These are phyloP conservation scores for Ctenopoma kingsleyae DNA, from an alignment of 2,797 vertebrate genomes.

Conservation along the genomic window DNA sequence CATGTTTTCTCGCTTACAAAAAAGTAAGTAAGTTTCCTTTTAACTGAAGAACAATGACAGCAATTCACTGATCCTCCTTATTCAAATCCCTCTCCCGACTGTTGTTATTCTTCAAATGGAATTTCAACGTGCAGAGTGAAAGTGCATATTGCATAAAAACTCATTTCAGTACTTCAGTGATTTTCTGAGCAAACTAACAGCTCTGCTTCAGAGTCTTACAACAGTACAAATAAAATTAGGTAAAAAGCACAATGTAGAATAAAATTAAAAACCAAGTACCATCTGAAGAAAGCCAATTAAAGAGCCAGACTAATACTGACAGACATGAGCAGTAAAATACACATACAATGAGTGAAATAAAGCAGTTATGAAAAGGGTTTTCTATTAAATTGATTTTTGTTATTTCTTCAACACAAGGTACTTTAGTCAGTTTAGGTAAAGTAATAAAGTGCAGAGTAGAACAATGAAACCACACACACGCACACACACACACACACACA, in stretches of 20 bases:
- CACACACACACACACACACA: slow-evolving; percentile 6
- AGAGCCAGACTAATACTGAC: not conserved
- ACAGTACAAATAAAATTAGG: slow-evolving; percentile 13
- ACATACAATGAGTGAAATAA: not conserved
- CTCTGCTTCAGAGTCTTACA: not conserved
- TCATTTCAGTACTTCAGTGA: slow-evolving; percentile 8
- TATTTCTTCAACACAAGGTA: not conserved
- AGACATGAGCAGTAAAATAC: not conserved
- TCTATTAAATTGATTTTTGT: not conserved
- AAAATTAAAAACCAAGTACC: slow-evolving; percentile 9
- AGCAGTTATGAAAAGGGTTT: not conserved
- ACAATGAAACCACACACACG: not conserved
- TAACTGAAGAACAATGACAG: not conserved
- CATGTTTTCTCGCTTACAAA: too few species aligned
- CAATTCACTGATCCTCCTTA: not conserved
- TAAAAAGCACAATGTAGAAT: not conserved
- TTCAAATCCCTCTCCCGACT: slow-evolving; percentile 1
- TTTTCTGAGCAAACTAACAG: slow-evolving; percentile 21
- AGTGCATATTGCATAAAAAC: not conserved
- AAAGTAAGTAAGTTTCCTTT: slow-evolving; percentile 7
- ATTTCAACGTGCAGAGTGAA: not conserved
- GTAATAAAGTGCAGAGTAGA: too few species aligned
- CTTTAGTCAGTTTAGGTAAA: not conserved
- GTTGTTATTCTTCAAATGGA: slow-evolving; percentile 9
- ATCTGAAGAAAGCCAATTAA: not conserved